Base-by-base conservation (phyloP, 2,888 invertebrate species). In the Myathropa florea region DNA sequence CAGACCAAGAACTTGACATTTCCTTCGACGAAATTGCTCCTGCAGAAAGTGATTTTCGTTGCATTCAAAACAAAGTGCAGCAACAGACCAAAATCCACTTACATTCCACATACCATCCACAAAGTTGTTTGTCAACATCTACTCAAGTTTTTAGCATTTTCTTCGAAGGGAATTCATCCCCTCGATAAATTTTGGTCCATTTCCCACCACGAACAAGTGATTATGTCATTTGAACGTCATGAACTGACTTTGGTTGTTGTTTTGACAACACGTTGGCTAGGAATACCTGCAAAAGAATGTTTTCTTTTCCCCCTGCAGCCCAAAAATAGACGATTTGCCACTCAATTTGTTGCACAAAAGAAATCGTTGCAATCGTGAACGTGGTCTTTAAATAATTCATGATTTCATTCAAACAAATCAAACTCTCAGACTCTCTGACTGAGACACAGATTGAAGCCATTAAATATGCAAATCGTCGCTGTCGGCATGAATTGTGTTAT, bases 61-160 rank as follows among this genome's bases (percentile, higher is more conserved):
- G 24, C 24, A 26, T 57, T 57, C 24, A 57, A 10, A 57, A 12
- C 9, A 57, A 18, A 18, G 46, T 57, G 57, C 57, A 14, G 21
- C 14, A 23, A 55, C 23, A 55, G 12, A 23, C 23, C 24, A 57
- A 23, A 57, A 6, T 12, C n/a, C 3, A 57, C 12, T 24, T 77
- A 68, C 68, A 53, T 72, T 85, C 81, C 85, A 85, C 85, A 77
- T 76, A 60, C 10, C 0, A n/a, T 84, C 84, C 84, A 84, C 84
- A 70, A 10, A 9, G 53, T 68, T 72, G 61, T 72, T 64, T 68
- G 39, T 63, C 61, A 64, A 68, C 67, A 77, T 53, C 0, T 9
- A 21, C 24, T 21, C 4, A 3, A 18, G 4, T 9, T 18, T 2
- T 39, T 39, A 0, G 14, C 14, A n/a, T n/a, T 46, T 46, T n/a